phyloP scores from a whole-genome alignment of 1,140 invertebrate species.

The Euglossa dilemma region DNA sequence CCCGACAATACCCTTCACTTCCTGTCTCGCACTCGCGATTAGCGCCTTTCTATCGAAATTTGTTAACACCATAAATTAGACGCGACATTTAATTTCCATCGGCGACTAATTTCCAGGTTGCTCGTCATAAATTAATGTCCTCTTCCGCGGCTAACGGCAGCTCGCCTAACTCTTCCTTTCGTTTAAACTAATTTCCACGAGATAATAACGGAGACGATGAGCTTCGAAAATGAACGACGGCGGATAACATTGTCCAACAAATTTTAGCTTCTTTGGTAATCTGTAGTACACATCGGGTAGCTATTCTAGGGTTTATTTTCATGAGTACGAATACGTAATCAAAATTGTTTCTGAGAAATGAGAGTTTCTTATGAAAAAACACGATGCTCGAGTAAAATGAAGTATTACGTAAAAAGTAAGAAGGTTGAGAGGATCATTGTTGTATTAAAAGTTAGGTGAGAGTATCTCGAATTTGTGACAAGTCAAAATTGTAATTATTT shows the following conservation, averaged over 20 bases:
- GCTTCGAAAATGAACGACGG: slow-evolving; percentile 44
- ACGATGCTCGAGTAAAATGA: too few species aligned
- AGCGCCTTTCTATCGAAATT: neutral
- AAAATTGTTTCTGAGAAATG: too few species aligned
- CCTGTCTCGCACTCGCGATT: neutral
- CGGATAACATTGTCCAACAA: slow-evolving; percentile 11
- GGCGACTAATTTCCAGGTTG: slow-evolving; percentile 17
- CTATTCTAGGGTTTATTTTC: too few species aligned
- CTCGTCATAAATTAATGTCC: slow-evolving; percentile 37
- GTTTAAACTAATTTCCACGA: slow-evolving; percentile 39
- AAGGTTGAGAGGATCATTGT: too few species aligned
- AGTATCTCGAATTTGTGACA: too few species aligned
- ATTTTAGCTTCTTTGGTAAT: too few species aligned
- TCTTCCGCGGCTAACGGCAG: slow-evolving; percentile 2
- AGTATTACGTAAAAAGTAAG: too few species aligned
- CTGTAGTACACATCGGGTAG: too few species aligned
- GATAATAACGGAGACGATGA: slow-evolving; percentile 45
- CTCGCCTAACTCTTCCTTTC: slow-evolving; percentile 34
- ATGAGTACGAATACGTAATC: too few species aligned
- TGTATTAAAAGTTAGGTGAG: too few species aligned
- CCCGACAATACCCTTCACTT: neutral
- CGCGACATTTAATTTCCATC: slow-evolving; percentile 27
- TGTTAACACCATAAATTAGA: neutral
- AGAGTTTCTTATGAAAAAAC: too few species aligned
- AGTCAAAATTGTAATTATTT: too few species aligned